phyloP scores from a whole-genome alignment of 2,888 invertebrate species.

The Gnatocerus cornutus region DNA sequence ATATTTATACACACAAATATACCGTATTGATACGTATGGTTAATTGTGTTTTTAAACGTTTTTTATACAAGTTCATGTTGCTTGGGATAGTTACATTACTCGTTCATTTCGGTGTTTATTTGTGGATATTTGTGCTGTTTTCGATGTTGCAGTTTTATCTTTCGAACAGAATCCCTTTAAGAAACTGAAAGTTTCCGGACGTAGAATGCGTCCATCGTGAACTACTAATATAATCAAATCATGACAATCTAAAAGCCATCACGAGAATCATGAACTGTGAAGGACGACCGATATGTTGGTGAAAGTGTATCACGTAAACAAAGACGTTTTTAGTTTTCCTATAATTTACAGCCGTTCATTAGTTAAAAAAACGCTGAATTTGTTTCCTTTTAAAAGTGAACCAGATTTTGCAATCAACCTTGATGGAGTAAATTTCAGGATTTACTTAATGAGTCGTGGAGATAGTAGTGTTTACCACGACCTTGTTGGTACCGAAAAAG shows the following conservation, averaged over 20 bases:
- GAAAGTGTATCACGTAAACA: conserved; percentile 52
- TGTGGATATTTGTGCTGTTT: no score
- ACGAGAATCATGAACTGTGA: conserved; percentile 52
- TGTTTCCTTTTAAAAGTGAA: conserved; percentile 30
- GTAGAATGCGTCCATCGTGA: conserved; percentile 6
- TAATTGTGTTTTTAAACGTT: no score
- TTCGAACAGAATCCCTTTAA: no score
- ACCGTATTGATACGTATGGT: no score
- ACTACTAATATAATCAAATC: conserved; percentile 35
- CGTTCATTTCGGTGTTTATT: no score
- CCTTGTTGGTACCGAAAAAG: conserved; percentile 11
- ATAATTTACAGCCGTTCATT: conserved; percentile 36
- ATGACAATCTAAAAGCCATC: conserved; percentile 49
- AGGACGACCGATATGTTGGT: conserved; percentile 52
- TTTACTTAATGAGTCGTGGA: conserved; percentile 9
- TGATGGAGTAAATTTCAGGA: conserved; percentile 27
- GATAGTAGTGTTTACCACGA: conserved; percentile 11
- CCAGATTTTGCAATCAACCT: conserved; percentile 26
- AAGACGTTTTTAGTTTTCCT: conserved; percentile 43
- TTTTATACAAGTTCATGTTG: no score
- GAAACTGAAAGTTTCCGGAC: conserved; percentile 7
- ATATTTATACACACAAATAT: no score
- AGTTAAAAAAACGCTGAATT: conserved; percentile 12
- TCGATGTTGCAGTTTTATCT: no score
- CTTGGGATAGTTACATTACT: no score